Evolutionary conservation across 2,113 vertebrate species (phyloP).

Genomic region (Pygoscelis adeliae): DNA sequence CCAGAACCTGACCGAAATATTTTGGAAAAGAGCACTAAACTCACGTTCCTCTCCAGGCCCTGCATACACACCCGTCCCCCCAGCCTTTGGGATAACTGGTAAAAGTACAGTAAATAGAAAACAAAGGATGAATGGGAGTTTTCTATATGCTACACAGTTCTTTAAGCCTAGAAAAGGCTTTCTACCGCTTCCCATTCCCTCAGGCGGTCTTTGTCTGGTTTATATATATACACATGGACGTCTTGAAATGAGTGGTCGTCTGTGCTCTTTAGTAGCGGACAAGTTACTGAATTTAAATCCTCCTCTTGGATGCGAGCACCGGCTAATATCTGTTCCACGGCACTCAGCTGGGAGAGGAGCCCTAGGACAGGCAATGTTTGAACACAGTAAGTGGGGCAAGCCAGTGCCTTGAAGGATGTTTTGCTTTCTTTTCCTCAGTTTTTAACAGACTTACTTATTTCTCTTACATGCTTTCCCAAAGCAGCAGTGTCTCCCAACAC

Average conservation of each 20-base stretch:
- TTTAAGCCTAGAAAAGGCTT: neutral
- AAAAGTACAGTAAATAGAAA: neutral
- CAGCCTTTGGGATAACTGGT: neutral
- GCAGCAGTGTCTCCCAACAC: neutral
- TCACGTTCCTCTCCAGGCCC: neutral
- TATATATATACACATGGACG: neutral
- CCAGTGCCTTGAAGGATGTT: neutral
- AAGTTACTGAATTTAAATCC: neutral
- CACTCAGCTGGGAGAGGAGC: neutral
- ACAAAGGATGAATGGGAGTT: neutral
- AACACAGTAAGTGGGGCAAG: neutral
- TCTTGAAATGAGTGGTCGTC: neutral
- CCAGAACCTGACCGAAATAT: neutral
- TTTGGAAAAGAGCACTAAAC: neutral
- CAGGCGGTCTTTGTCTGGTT: neutral
- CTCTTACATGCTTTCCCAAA: neutral
- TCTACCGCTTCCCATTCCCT: neutral
- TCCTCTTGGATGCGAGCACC: neutral
- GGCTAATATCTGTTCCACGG: neutral
- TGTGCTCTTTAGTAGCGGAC: neutral
- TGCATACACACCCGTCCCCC: accelerated
- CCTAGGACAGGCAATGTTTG: neutral
- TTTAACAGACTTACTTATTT: neutral
- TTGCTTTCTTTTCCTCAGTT: neutral
- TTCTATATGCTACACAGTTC: neutral